These are phyloP conservation scores for Telmatochromis brachygnathus DNA, from an alignment of 2,113 vertebrate genomes.

Conservation along the genomic window DNA sequence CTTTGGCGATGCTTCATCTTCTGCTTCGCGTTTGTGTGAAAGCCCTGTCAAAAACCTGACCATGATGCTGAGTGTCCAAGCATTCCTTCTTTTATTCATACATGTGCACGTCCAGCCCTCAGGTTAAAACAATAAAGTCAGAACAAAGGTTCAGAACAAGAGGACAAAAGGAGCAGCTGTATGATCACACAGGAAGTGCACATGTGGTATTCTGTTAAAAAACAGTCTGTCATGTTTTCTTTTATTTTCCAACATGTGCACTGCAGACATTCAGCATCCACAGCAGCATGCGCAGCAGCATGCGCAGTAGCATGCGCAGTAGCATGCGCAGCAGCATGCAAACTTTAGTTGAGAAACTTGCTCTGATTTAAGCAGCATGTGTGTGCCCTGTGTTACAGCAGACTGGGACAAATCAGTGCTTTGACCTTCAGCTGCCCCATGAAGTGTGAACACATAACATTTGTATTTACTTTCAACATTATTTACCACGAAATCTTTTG, in stretches of 20 bases:
- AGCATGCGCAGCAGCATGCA: neutral
- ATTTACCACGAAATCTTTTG: neutral
- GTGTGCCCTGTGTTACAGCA: neutral
- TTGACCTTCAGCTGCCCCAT: neutral
- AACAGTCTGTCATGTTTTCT: neutral
- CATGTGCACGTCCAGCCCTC: neutral
- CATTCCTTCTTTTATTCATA: neutral
- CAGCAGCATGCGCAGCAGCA: accelerated
- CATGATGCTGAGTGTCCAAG: neutral
- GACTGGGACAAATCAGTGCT: neutral
- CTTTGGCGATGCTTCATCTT: neutral
- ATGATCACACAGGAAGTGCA: neutral
- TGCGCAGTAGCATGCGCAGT: accelerated
- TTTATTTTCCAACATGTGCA: neutral
- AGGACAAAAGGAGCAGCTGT: neutral
- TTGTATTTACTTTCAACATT: neutral
- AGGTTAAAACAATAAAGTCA: neutral
- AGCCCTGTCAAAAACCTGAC: neutral
- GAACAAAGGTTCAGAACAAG: accelerated
- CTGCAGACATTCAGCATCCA: neutral
- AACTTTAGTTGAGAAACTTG: neutral
- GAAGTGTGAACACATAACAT: neutral
- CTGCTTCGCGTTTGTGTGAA: neutral
- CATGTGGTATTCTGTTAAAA: neutral
- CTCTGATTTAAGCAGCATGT: neutral